Evolutionary conservation across 92 coral and sea anemone genomes (phyloP).

Genomic region (Parazoanthus atlanticus): DNA sequence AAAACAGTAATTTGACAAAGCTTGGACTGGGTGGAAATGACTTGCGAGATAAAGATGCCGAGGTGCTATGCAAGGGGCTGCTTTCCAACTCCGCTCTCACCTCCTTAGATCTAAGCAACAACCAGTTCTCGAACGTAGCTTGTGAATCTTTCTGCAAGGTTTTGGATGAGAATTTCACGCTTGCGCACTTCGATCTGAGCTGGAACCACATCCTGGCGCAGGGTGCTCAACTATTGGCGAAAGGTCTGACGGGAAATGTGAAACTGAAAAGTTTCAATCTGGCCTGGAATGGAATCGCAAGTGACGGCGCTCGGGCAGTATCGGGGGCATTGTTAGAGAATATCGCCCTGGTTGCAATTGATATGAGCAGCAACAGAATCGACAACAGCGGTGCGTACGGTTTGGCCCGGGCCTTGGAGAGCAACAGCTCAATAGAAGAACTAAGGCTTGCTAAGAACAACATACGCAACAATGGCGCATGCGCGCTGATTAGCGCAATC

Average conservation of each 20-base stretch:
- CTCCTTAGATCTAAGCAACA: conserved; percentile 72
- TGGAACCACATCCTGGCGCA: conserved; percentile 87
- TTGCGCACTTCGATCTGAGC: conserved; percentile 70
- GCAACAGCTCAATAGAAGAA: conserved; percentile 66
- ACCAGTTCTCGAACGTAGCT: conserved; percentile 73
- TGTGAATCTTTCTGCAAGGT: conserved; percentile 69
- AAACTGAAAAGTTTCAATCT: conserved; percentile 76
- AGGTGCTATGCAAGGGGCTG: conserved; percentile 63
- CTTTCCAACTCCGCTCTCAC: conserved; percentile 65
- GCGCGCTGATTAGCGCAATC: conserved; percentile 66
- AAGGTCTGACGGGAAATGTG: conserved; percentile 77
- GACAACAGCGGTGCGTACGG: conserved; percentile 59
- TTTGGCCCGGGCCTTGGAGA: conserved; percentile 58
- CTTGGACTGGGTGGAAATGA: conserved; percentile 77
- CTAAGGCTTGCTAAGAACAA: conserved; percentile 71
- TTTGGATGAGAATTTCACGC: conserved; percentile 75
- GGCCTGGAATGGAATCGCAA: conserved; percentile 85
- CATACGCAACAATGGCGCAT: conserved; percentile 76
- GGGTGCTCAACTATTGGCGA: conserved; percentile 73
- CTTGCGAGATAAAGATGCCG: conserved; percentile 77
- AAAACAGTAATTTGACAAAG: conserved; percentile 69
- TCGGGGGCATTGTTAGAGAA: conserved; percentile 68
- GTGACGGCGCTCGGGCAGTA: conserved; percentile 75
- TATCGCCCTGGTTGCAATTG: conserved; percentile 64
- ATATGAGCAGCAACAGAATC: conserved; percentile 77